A percentile compares a stretch with the other conserved stretches of the same genome.
These are phyloP conservation scores for Tenualosa ilisha DNA, from an alignment of 2,797 vertebrate genomes.

Conservation along the genomic window DNA sequence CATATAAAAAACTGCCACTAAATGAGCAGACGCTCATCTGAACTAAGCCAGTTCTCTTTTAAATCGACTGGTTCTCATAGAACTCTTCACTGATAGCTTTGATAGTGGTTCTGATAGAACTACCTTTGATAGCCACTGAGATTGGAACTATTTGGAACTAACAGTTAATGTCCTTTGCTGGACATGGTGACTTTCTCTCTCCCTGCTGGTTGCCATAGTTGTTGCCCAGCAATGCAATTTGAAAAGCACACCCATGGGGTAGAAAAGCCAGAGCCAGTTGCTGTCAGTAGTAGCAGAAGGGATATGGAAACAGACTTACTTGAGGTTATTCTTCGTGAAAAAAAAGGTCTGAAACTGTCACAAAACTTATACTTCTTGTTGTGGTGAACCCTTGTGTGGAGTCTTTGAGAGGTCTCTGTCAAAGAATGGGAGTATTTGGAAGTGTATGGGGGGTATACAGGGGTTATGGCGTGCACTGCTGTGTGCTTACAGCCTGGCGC, in stretches of 20 bases:
- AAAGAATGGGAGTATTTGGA: background rate
- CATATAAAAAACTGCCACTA: too few relatives aligned
- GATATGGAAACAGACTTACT: background rate
- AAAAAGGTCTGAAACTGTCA: background rate
- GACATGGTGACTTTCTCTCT: background rate
- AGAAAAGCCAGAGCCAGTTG: background rate
- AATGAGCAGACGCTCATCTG: too few relatives aligned
- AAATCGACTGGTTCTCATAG: background rate
- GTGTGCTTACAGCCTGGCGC: background rate
- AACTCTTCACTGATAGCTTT: background rate
- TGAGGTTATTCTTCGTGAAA: background rate
- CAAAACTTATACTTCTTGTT: background rate
- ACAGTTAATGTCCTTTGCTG: background rate
- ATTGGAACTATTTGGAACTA: background rate
- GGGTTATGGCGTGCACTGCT: background rate
- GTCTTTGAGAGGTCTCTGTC: background rate
- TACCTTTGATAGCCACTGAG: background rate
- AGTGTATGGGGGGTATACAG: background rate
- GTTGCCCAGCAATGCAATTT: background rate
- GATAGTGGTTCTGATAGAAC: background rate
- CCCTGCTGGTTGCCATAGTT: background rate
- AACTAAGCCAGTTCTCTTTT: too few relatives aligned
- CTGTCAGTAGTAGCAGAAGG: background rate
- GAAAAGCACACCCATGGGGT: background rate
- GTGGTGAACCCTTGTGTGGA: background rate